These are phyloP conservation scores for Pygmarrhopalites habei DNA, from an alignment of 1,140 invertebrate genomes.

Conservation along the genomic window DNA sequence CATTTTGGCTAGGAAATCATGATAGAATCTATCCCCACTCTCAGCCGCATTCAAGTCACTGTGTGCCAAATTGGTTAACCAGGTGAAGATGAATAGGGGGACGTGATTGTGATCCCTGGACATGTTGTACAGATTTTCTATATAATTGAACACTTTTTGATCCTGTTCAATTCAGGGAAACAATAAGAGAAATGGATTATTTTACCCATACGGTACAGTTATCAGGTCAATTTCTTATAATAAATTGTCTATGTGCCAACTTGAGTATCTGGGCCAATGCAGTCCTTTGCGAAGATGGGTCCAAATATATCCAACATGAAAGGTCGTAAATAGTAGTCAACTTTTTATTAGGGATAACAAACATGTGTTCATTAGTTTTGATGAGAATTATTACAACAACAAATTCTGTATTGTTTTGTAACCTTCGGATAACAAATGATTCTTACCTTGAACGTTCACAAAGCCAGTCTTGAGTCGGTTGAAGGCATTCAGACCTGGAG, in stretches of 20 bases:
- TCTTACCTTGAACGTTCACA: conserved; percentile 59
- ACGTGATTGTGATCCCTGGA: neutral
- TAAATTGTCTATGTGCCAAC: no score
- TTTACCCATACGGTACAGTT: no score
- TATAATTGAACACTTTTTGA: conserved; percentile 20
- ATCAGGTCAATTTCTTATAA: no score
- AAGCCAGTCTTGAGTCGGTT: conserved; percentile 76
- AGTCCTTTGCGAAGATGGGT: conserved; percentile 6
- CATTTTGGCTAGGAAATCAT: no score
- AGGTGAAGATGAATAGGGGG: conserved; percentile 21
- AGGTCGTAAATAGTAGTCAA: conserved; percentile 72
- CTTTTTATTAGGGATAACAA: no score
- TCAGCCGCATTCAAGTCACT: conserved; percentile 8
- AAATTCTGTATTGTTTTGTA: no score
- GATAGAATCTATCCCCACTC: conserved; percentile 8
- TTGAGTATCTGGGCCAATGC: conserved; percentile 26
- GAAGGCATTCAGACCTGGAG: conserved; percentile 42
- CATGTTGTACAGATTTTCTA: conserved; percentile 8
- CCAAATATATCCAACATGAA: conserved; percentile 50
- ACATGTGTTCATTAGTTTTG: no score
- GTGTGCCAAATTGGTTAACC: conserved; percentile 24
- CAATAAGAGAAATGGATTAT: no score
- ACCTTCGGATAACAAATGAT: no score
- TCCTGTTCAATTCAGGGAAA: conserved; percentile 1
- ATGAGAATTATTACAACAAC: no score